These are phyloP conservation scores for Troides aeacus DNA, from an alignment of 2,888 invertebrate genomes.

Conservation along the genomic window DNA sequence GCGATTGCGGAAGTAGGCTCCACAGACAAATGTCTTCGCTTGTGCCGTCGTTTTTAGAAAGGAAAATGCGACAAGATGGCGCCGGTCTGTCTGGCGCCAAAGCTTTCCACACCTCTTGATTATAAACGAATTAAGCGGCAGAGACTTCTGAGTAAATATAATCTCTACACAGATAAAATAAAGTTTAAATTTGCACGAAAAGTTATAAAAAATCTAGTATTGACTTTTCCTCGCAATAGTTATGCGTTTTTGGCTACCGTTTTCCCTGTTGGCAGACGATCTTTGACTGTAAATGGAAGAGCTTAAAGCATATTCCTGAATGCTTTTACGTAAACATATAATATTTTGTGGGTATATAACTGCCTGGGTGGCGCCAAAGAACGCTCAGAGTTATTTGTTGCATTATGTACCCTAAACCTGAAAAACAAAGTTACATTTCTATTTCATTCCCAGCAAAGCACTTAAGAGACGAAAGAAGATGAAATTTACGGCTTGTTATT, in stretches of 20 bases:
- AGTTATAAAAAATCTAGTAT: constrained; percentile 44
- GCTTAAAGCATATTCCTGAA: constrained; percentile 35
- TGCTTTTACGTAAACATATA: constrained; percentile 35
- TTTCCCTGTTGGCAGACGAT: constrained; percentile 26
- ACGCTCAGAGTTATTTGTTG: constrained; percentile 23
- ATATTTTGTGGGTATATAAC: constrained; percentile 50
- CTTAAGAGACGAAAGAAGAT: constrained; percentile 8
- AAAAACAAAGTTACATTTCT: constrained; percentile 25
- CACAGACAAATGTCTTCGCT: constrained; percentile 54
- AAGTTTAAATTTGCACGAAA: constrained; percentile 33
- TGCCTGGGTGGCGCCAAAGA: constrained; percentile 57
- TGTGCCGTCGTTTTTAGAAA: constrained; percentile 46
- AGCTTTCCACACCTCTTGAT: constrained; percentile 45
- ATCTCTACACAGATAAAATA: constrained; percentile 19
- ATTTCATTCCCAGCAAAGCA: background rate
- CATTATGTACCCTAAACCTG: constrained; percentile 24
- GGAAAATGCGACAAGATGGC: constrained; percentile 62
- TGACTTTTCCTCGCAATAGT: constrained; percentile 47
- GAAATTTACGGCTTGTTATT: constrained; percentile 24
- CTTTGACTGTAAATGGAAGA: constrained; percentile 22
- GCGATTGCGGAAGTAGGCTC: constrained; percentile 61
- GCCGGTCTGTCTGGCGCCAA: constrained; percentile 67
- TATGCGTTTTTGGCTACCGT: constrained; percentile 39
- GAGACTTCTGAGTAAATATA: constrained; percentile 8
- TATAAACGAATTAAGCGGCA: constrained; percentile 36